Percentiles rank a stretch among this genome's conserved stretches.
These are phyloP conservation scores for Blennius ocellaris DNA, from an alignment of 2,113 vertebrate species.

Conservation along the genomic window DNA sequence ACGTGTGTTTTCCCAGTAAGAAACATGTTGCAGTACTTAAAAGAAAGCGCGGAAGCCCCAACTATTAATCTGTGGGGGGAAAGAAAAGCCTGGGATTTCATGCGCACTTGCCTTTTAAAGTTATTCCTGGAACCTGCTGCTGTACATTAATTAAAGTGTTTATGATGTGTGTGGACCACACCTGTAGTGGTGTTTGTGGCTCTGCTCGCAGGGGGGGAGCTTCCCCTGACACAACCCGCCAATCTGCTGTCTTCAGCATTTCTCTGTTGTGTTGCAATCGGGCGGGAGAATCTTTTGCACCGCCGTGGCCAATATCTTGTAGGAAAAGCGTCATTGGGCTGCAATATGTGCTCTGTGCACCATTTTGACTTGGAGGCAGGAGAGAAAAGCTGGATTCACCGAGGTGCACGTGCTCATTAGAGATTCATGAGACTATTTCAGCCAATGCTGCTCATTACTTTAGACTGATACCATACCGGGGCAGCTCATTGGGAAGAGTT, in stretches of 20 bases:
- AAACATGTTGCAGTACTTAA: neutral
- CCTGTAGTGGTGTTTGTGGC: constrained; percentile 58
- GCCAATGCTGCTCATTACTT: constrained; percentile 58
- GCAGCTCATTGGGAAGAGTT: constrained; percentile 47
- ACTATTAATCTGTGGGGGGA: constrained; percentile 40
- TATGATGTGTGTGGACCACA: constrained; percentile 73
- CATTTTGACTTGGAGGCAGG: constrained; percentile 42
- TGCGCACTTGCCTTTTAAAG: constrained; percentile 56
- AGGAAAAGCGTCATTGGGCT: neutral
- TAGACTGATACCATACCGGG: constrained; percentile 19
- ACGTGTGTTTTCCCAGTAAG: neutral
- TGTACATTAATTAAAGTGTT: constrained; percentile 66
- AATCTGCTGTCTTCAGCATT: constrained; percentile 23
- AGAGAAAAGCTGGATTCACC: constrained; percentile 22
- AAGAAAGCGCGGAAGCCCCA: constrained; percentile 26
- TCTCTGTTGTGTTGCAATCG: neutral
- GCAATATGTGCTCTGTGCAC: constrained; percentile 18
- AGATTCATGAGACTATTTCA: constrained; percentile 69
- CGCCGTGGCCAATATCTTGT: neutral
- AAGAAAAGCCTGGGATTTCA: constrained; percentile 56
- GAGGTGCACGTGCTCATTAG: constrained; percentile 55
- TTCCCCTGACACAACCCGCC: constrained; percentile 37
- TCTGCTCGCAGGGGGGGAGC: constrained; percentile 43
- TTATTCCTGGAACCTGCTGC: constrained; percentile 57
- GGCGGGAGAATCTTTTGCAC: constrained; percentile 7